These are phyloP conservation scores for Sinotaia quadrata DNA, from an alignment of 2,888 invertebrate genomes.

Conservation along the genomic window DNA sequence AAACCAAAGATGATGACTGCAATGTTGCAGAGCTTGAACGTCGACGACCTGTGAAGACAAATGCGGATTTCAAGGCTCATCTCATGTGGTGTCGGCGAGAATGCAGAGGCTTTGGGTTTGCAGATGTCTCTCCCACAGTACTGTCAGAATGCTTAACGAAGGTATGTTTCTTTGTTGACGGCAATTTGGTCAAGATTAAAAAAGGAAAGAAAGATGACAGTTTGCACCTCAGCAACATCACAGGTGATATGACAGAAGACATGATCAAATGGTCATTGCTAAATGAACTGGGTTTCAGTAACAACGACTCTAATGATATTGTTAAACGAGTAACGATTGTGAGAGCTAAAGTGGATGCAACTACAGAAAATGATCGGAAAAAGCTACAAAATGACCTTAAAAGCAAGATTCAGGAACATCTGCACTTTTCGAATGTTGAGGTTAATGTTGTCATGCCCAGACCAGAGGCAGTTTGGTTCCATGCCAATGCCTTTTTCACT, in stretches of 20 bases:
- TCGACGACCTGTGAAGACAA: constrained; percentile 23
- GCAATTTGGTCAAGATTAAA: constrained; percentile 16
- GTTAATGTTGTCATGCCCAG: constrained; percentile 35
- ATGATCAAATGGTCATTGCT: too few relatives aligned
- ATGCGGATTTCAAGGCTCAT: constrained; percentile 41
- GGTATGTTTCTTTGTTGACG: background rate
- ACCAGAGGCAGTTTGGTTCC: constrained; percentile 33
- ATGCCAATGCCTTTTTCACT: constrained; percentile 44
- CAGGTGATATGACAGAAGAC: too few relatives aligned
- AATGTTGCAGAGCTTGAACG: constrained; percentile 38
- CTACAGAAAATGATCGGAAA: constrained; percentile 6
- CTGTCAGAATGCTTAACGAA: constrained; percentile 1
- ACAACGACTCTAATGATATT: too few relatives aligned
- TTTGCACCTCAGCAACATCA: too few relatives aligned
- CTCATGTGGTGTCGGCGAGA: constrained; percentile 52
- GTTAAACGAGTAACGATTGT: too few relatives aligned
- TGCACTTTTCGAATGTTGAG: constrained; percentile 26
- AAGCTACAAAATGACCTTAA: constrained; percentile 24
- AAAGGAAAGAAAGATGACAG: constrained; percentile 15
- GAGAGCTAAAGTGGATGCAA: constrained; percentile 6
- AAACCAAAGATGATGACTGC: constrained; percentile 35
- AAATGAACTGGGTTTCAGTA: too few relatives aligned
- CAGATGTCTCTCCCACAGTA: constrained; percentile 41
- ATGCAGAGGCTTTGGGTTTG: constrained; percentile 49
- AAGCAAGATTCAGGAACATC: constrained; percentile 21